Base-by-base conservation (phyloP, 2,113 vertebrate genomes). In the Mormoops blainvillei region DNA sequence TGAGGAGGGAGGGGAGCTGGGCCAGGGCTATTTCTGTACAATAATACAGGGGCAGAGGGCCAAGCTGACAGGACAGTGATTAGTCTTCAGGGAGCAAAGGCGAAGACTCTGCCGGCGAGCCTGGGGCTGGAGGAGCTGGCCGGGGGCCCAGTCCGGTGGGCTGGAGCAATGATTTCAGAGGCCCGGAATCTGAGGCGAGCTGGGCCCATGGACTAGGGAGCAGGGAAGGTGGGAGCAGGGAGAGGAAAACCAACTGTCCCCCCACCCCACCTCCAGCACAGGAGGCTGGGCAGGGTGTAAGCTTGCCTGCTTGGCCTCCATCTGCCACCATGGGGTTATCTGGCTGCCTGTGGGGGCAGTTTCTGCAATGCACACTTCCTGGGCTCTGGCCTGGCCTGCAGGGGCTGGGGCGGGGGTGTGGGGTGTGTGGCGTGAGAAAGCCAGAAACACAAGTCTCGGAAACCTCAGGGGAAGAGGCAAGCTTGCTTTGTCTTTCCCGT, bases 41-140 rank as follows among this genome's bases (percentile, higher is more conserved):
- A 97, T 97, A 97, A 97, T 97, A 97, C 89, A 95, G 88, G 80
- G 97, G 82, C 96, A 97, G 96, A 97, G 94, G 96, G 95, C 93
- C 97, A 95, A 97, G 97, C 86, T 87, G 85, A 94, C 5, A 90
- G 97, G 97, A 80, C 85, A 93, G 82, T 10, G 93, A 87, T 84
- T 80, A 88, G 84, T 95, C 54, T 96, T 96, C 24, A 16, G 92
- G 96, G 96, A 97, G 94, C 93, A 93, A 95, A 96, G 91, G 90
- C 81, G 78, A 97, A 96, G 94, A 77, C 56, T 95, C 89, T 96
- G 95, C 80, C 38, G 76, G 67, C 7, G 5, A 96, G 87, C 76
- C 76, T 38, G 89, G 94, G 48, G 48, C 43, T 81, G 61, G 19
- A 94, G 58, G 73, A 95, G 87, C 82, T 94, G 95, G 95, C 93